Evolutionary conservation across 2,888 invertebrate species (phyloP).

Genomic region (Cephus rjabovi): DNA sequence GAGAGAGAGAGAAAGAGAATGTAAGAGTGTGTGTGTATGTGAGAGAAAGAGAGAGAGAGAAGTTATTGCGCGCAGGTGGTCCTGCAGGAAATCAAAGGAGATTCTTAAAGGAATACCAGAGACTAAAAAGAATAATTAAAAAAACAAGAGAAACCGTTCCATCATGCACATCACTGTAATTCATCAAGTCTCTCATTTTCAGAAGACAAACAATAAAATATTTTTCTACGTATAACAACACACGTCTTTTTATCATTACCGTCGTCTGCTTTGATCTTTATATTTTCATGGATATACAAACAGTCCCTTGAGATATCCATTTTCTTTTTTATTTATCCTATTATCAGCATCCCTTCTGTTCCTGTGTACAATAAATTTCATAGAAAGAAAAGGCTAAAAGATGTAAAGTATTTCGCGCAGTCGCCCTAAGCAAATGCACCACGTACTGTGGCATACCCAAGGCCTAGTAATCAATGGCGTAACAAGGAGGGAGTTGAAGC

Average conservation of each 20-base stretch:
- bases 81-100: background rate
- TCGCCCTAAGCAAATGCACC: conserved; percentile 33
- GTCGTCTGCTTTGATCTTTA: background rate
- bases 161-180: conserved; percentile 20
- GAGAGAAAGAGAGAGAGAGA: background rate
- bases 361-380: background rate
- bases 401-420: conserved; percentile 2
- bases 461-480: conserved; percentile 43
- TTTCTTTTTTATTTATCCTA: conserved; percentile 1
- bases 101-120: background rate
- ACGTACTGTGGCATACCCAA: conserved; percentile 21
- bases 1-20: background rate
- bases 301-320: background rate
- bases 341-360: background rate
- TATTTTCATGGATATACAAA: background rate
- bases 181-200: conserved; percentile 54
- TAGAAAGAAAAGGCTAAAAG: background rate
- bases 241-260: background rate
- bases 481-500: background rate
- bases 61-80: background rate
- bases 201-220: conserved; percentile 48
- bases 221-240: conserved; percentile 38
- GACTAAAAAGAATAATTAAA: background rate
- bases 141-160: background rate
- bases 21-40: background rate